A percentile compares a stretch with the other conserved stretches of the same genome.
phyloP scores from a whole-genome alignment of 2,797 vertebrate species.

The Mycteria americana region DNA sequence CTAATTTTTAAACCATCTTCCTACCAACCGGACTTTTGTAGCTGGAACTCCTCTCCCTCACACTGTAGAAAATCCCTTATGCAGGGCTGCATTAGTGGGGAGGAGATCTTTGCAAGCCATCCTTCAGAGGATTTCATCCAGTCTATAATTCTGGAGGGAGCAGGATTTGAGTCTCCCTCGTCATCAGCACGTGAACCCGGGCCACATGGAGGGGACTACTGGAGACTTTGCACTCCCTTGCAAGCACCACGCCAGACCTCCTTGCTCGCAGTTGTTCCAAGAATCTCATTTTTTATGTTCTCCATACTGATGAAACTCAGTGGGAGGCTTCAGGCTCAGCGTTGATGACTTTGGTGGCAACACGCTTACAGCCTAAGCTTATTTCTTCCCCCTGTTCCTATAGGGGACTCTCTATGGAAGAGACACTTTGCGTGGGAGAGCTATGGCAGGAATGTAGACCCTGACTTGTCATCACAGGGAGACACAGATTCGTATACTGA shows the following conservation, averaged over 20 bases:
- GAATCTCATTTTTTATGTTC: neutral
- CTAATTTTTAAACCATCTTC: neutral
- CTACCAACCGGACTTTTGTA: neutral
- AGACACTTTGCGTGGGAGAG: neutral
- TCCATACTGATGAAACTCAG: neutral
- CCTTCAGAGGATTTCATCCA: neutral
- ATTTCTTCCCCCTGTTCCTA: neutral
- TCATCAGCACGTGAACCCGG: neutral
- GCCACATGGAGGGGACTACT: rapidly evolving
- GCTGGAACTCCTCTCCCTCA: neutral
- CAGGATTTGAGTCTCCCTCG: neutral
- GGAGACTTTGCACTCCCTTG: neutral
- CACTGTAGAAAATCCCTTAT: neutral
- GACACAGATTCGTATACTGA: neutral
- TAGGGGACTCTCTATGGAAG: neutral
- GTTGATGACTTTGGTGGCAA: neutral
- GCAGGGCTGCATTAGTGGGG: neutral
- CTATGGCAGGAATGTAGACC: neutral
- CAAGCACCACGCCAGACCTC: neutral
- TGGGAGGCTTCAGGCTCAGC: neutral
- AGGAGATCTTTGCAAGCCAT: neutral
- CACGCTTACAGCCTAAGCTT: neutral
- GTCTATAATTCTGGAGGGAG: neutral
- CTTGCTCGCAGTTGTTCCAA: neutral
- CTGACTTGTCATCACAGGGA: neutral